Conservation (phyloP, 1,140 invertebrate species). For the Uloborus diversus region DNA sequence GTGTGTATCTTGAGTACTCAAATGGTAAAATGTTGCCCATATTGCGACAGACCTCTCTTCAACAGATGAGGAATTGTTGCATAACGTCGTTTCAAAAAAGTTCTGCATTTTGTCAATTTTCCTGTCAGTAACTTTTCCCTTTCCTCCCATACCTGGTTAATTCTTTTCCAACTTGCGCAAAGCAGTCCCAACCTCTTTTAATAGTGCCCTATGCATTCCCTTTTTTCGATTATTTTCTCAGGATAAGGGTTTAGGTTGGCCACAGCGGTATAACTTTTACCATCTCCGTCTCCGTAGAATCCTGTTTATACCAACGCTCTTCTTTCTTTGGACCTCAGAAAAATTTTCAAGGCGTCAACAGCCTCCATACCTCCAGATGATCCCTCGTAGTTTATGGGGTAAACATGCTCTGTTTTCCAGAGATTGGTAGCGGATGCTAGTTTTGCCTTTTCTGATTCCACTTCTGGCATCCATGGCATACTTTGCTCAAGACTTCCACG, state of each 20-base stretch:
- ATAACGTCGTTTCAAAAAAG: background rate
- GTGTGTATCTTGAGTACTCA: background rate
- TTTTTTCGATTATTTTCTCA: background rate
- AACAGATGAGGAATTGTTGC: slow-evolving; percentile 1
- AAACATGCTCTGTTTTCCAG: background rate
- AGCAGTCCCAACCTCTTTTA: background rate
- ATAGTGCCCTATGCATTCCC: slow-evolving; percentile 8
- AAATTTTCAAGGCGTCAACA: background rate
- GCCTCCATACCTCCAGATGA: too few species aligned
- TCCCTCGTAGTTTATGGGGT: background rate
- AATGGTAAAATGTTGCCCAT: slow-evolving; percentile 2
- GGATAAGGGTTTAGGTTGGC: background rate
- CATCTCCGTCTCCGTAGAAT: background rate
- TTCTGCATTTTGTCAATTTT: too few species aligned
- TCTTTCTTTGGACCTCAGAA: background rate
- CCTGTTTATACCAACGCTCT: background rate
- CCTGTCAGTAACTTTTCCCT: background rate
- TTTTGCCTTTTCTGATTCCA: background rate
- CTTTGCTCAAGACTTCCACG: background rate
- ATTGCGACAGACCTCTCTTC: background rate
- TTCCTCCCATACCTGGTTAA: background rate
- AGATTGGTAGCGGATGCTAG: background rate
- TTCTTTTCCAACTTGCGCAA: background rate
- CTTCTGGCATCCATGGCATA: background rate
- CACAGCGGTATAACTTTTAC: background rate